Evolutionary conservation across 1,140 invertebrate species (phyloP), one percentile per base, ranked within the genome.

Genomic region (Drosophila ercepeae): DNA sequence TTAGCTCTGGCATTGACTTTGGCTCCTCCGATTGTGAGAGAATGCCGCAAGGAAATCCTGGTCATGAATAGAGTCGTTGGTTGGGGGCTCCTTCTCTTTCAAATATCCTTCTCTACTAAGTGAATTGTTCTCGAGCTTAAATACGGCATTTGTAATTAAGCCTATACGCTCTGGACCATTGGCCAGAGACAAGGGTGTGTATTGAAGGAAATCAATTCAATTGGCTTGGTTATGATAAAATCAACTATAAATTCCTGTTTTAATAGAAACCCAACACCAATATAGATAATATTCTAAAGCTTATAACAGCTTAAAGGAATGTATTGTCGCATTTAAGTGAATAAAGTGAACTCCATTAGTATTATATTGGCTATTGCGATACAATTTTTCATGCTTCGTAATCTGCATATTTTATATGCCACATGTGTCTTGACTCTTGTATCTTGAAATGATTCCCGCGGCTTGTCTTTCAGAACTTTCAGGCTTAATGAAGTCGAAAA

Each of bases 401-500:
- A 42, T 18, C 39, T 42, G 39, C 39, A 18, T 7, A 8, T 42
- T 42, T 18, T n/a, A 13, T 8, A 42, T 16, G 14, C 51, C 52
- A 54, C 14, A 23, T 19, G 14, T 11, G 5, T 19, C 11, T 25
- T 42, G 11, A 27, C 36, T 39, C 36, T 9, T 7, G 0, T 13
- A 5, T 52, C 52, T 41, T 4, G 7, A 52, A 29, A 53, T 45
- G 7, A 45, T 52, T 42, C 50, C 45, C 21, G 68, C 64, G 64
- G 70, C 49, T 52, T 45, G 44, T 48, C 13, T 16, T 32, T 46
- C 54, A 48, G 50, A 73, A 63, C 53, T 54, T n/a, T n/a, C n/a
- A n/a, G 41, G 54, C 55, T 79, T 75, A 84, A 84, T 81, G 67
- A 86, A 73, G 67, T 59, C 76, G 49, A 76, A 73, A 67, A 58